Evolutionary conservation across 2,888 invertebrate species (phyloP).

Genomic region (Orthosia gothica): DNA sequence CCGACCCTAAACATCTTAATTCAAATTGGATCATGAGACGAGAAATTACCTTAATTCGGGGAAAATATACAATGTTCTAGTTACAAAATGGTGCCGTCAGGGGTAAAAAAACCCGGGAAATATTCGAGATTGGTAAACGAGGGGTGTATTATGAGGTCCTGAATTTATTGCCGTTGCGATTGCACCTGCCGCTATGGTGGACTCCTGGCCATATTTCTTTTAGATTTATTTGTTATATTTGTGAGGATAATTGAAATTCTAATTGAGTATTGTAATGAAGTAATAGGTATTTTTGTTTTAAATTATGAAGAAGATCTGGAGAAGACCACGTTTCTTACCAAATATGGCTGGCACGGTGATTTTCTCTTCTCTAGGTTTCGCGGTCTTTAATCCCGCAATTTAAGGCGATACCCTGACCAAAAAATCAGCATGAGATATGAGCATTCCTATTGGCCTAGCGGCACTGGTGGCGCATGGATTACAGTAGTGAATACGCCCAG

Average conservation of each 20-base stretch:
- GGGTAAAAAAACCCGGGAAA: conserved; percentile 50
- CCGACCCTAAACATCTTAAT: conserved; percentile 62
- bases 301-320: conserved; percentile 8
- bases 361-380: not conserved
- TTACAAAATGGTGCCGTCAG: conserved; percentile 62
- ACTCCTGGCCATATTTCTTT: conserved; percentile 40
- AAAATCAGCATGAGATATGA: too few species aligned
- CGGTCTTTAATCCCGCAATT: not conserved
- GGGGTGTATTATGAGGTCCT: conserved; percentile 67
- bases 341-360: not conserved
- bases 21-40: conserved; percentile 73
- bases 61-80: conserved; percentile 69
- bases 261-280: conserved; percentile 23
- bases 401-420: too few species aligned
- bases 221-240: conserved; percentile 63
- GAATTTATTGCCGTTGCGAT: conserved; percentile 67
- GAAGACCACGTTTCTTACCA: too few species aligned
- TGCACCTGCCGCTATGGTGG: conserved; percentile 66
- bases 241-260: conserved; percentile 55
- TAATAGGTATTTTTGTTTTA: conserved; percentile 19
- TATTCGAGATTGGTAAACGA: conserved; percentile 69
- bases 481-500: too few species aligned
- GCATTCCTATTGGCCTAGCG: too few species aligned
- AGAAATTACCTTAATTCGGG: conserved; percentile 72
- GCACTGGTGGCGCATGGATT: too few species aligned